phyloP scores from a whole-genome alignment of 2,888 invertebrate genomes.

The Malacosoma neustria region DNA sequence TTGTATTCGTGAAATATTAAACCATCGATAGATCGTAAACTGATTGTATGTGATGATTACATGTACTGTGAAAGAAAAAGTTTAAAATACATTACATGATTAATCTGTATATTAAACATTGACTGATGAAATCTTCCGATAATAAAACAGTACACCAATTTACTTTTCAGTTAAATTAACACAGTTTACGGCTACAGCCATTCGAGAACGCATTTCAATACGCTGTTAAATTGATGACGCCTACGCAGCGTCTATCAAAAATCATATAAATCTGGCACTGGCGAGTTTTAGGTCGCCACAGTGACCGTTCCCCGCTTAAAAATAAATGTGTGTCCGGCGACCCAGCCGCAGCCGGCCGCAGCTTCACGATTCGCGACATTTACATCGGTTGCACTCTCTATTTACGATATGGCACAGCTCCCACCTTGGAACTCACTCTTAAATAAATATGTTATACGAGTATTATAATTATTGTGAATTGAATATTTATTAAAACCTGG shows the following conservation, averaged over 20 bases:
- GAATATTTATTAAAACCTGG: too few species aligned
- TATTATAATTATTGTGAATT: too few species aligned
- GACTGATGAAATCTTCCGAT: neutral
- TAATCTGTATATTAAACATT: too few species aligned
- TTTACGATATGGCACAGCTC: conserved; percentile 38
- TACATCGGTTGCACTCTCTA: conserved; percentile 60
- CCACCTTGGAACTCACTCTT: neutral
- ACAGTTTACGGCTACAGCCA: conserved; percentile 10
- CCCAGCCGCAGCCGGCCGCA: conserved; percentile 16
- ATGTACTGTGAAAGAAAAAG: too few species aligned
- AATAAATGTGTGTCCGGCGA: conserved; percentile 37
- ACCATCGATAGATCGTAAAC: too few species aligned
- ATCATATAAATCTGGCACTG: conserved; percentile 44
- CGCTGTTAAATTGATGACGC: conserved; percentile 21
- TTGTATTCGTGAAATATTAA: neutral
- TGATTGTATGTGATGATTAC: too few species aligned
- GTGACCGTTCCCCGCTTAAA: conserved; percentile 39
- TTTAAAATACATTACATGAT: too few species aligned
- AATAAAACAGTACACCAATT: neutral
- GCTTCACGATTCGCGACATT: conserved; percentile 46
- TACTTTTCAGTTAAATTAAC: neutral
- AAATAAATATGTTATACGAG: too few species aligned
- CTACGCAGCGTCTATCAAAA: conserved; percentile 35
- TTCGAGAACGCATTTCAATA: conserved; percentile 19
- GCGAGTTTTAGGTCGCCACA: conserved; percentile 40